Percentiles rank a stretch among this genome's conserved stretches.
phyloP scores from a whole-genome alignment of 2,888 invertebrate genomes.

The Julus scandinavius region DNA sequence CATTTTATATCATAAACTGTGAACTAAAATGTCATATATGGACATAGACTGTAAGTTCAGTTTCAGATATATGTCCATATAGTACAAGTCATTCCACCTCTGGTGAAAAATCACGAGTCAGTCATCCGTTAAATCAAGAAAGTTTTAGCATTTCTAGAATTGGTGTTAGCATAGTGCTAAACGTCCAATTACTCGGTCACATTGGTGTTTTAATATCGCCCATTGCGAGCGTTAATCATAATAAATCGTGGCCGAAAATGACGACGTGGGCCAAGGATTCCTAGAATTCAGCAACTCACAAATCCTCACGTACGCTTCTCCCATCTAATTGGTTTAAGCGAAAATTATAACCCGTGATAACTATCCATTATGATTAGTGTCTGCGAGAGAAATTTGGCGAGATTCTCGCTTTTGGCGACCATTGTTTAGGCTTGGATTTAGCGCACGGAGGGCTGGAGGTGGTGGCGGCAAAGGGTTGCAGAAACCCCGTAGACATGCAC shows the following conservation, averaged over 20 bases:
- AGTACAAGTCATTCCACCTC: too few species aligned
- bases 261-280: not conserved
- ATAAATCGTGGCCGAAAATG: not conserved
- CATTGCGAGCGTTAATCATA: not conserved
- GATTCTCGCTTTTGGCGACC: not conserved
- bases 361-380: not conserved
- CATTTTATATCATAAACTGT: too few species aligned
- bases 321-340: not conserved
- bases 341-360: conserved; percentile 27
- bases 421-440: not conserved
- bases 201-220: not conserved
- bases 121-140: too few species aligned
- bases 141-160: too few species aligned
- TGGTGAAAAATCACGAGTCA: too few species aligned
- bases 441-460: not conserved
- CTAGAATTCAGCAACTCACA: not conserved
- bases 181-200: not conserved
- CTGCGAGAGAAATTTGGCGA: not conserved
- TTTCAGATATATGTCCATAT: too few species aligned
- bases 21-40: too few species aligned
- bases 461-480: not conserved
- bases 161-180: too few species aligned
- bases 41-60: too few species aligned
- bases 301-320: not conserved
- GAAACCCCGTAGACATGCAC: not conserved